A percentile compares a stretch with the other conserved stretches of the same genome.
phyloP scores from a whole-genome alignment of 2,113 vertebrate genomes.

The Crotalus helleri region DNA sequence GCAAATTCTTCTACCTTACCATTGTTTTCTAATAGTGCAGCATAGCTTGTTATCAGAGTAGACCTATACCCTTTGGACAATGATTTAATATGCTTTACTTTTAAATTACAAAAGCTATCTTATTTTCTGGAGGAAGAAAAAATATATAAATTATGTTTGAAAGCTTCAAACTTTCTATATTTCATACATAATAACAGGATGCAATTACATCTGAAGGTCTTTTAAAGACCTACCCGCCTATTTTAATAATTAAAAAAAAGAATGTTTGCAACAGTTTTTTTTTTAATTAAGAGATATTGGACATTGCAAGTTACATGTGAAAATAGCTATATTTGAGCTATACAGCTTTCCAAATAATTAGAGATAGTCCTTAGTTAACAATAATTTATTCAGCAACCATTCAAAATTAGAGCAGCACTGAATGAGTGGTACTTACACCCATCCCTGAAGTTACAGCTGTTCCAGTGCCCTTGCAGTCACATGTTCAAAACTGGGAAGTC shows the following conservation, averaged over 20 bases:
- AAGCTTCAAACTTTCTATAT: not conserved
- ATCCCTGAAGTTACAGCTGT: not conserved
- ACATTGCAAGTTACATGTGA: not conserved
- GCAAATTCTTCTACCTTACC: not conserved
- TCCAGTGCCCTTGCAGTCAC: not conserved
- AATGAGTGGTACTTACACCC: not conserved
- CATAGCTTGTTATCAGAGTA: not conserved
- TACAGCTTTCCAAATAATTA: fast-evolving
- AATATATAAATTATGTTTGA: not conserved
- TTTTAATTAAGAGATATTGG: not conserved
- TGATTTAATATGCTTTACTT: not conserved
- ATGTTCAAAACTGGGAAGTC: not conserved
- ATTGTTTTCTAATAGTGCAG: not conserved
- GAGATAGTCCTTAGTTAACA: not conserved
- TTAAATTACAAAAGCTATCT: not conserved
- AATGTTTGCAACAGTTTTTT: not conserved
- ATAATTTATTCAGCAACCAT: not conserved
- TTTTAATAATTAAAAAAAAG: not conserved
- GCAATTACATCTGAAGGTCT: not conserved
- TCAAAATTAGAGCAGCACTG: not conserved
- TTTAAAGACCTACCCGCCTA: not conserved
- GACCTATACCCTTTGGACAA: not conserved
- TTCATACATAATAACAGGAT: not conserved
- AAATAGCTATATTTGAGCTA: not conserved
- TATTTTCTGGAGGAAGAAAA: not conserved